Conservation (phyloP, 2,888 invertebrate genomes). For the Eudasyphora cyanicolor region DNA sequence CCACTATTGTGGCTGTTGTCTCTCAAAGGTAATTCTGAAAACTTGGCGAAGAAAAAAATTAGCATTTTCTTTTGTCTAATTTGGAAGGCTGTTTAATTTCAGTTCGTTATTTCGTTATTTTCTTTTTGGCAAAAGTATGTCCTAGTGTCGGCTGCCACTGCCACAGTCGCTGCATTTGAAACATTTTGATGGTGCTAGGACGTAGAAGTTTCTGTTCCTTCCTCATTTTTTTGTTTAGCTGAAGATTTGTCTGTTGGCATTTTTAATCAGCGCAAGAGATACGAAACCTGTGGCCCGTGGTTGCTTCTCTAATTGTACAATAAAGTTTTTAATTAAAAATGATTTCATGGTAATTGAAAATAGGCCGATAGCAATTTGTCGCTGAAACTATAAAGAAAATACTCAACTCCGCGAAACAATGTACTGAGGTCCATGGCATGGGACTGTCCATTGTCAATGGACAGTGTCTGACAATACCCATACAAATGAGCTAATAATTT, state of each 20-base stretch:
- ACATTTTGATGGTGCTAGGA: background rate
- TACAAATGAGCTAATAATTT: background rate
- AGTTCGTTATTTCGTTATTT: too few relatives aligned
- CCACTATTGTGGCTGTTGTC: background rate
- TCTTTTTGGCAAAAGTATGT: conserved; percentile 11
- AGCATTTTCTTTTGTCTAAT: conserved; percentile 40
- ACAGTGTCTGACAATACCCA: background rate
- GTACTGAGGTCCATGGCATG: background rate
- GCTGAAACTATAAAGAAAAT: conserved; percentile 10
- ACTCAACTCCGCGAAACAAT: too few relatives aligned
- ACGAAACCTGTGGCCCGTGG: conserved; percentile 30
- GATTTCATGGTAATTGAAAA: conserved; percentile 39
- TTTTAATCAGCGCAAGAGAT: conserved; percentile 22
- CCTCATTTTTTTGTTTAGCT: conserved; percentile 1
- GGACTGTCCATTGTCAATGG: background rate
- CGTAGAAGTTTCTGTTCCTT: background rate
- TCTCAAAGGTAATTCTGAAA: conserved; percentile 33
- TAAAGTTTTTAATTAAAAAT: conserved; percentile 37
- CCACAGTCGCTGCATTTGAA: background rate
- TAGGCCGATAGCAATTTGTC: conserved; percentile 33
- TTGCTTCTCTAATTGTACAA: conserved; percentile 28
- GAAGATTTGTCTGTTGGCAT: conserved; percentile 29
- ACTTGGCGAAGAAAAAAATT: conserved; percentile 28
- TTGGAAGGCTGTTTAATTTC: background rate
- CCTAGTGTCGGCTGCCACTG: conserved; percentile 2